phyloP scores from a whole-genome alignment of 2,797 vertebrate genomes.

The Pelochelys cantorii region DNA sequence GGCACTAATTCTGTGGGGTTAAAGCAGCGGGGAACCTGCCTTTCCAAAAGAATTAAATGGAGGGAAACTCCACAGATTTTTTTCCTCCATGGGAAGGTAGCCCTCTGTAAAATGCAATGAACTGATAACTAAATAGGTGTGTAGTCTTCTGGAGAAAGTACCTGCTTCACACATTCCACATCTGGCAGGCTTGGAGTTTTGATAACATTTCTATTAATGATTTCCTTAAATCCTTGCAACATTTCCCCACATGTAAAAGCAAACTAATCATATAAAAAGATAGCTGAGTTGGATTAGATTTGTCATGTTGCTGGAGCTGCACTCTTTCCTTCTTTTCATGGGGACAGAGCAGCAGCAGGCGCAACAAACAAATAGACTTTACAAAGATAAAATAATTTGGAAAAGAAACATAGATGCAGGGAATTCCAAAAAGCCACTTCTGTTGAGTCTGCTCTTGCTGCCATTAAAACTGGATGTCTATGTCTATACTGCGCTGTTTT shows the following conservation, averaged over 20 bases:
- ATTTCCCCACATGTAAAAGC: neutral
- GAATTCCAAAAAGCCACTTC: slow-evolving; percentile 27
- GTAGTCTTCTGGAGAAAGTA: rapidly evolving
- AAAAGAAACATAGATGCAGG: slow-evolving; percentile 22
- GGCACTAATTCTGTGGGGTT: neutral
- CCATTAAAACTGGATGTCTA: rapidly evolving
- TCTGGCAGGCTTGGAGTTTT: neutral
- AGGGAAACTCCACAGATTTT: neutral
- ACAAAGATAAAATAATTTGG: slow-evolving; percentile 53
- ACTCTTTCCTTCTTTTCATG: slow-evolving; percentile 34
- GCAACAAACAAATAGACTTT: slow-evolving; percentile 55
- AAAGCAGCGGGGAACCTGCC: neutral
- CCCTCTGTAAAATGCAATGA: rapidly evolving
- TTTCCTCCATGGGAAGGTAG: neutral
- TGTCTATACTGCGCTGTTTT: no score
- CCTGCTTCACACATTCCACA: neutral
- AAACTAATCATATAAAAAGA: neutral
- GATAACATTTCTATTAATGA: neutral
- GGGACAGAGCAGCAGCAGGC: slow-evolving; percentile 49
- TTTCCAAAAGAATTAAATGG: neutral
- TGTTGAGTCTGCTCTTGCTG: neutral
- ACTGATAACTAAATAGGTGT: neutral
- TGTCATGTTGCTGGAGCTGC: neutral
- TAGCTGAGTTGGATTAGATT: slow-evolving; percentile 19
- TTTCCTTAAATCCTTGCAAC: neutral